Evolutionary conservation across 2,888 invertebrate genomes (phyloP), one percentile per base, ranked within the genome.

Genomic region (Strigamia crassipes): DNA sequence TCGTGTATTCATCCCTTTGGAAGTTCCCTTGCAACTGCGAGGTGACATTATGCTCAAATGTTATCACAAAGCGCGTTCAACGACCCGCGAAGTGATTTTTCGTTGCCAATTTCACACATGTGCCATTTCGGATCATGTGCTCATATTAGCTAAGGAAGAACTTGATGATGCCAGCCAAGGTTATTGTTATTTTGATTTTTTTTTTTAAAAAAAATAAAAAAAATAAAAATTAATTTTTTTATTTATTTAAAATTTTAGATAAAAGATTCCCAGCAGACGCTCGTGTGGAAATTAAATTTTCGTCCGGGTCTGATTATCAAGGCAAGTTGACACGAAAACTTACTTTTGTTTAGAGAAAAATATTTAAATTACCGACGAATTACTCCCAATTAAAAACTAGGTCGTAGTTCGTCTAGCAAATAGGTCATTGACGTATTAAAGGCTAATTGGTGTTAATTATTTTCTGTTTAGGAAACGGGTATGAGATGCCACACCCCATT

Each of bases 21-120:
- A 90, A 85, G 93, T 89, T 81, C 93, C 93, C 77, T 91, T 94
- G 78, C 92, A 93, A 81, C 90, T 97, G 18, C 91, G 96, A 81
- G 96, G 97, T 15, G 97, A 97, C 89, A 93, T 97, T 85, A 90
- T 96, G 83, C 92, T 97, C 86, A 96, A 96, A 88, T 96, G 96
- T 87, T 96, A 96, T 90, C 92, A 95, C 86, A 89, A 85, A 42
- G 82, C 82, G 51, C 82, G 84, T 10, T 85, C 85, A 12, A 83
- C 84, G n/a, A 84, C 84, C 78, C 89, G 91, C 66, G 92, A 92
- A 85, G 91, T 94, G n/a, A 91, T 95, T 85, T 95, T 95, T 90
- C 92, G 94, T 80, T 93, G 94, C 87, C 94, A 97, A 92, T 96
- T 97, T 90, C 96, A 97, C 90, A 96, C 97, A 5, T 96, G 96